Evolutionary conservation across 2,797 vertebrate genomes (phyloP).

Genomic region (Macroramphosus scolopax): DNA sequence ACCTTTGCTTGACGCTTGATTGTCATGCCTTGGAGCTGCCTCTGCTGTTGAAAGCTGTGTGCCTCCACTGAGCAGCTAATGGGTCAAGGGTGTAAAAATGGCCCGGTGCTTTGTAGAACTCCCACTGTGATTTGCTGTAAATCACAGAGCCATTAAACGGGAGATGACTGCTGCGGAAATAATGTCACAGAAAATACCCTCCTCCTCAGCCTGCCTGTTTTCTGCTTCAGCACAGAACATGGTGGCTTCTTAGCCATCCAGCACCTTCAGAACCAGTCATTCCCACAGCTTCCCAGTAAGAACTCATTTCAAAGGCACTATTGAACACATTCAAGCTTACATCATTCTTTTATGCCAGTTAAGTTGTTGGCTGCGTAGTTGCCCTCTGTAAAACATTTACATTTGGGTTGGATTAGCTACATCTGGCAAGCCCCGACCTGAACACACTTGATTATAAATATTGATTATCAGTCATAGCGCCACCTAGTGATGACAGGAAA

Average conservation of each 20-base stretch:
- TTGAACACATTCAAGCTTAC: not conserved
- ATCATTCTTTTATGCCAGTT: no score
- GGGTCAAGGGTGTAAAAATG: constrained; percentile 30
- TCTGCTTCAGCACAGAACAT: constrained; percentile 37
- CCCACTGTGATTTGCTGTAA: constrained; percentile 40
- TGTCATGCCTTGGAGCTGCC: constrained; percentile 19
- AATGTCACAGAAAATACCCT: constrained; percentile 9
- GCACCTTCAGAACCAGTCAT: constrained; percentile 15
- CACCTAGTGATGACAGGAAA: no score
- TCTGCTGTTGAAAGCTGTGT: constrained; percentile 23
- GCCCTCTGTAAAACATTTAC: no score
- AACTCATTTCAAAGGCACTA: constrained; percentile 15
- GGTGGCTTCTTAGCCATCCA: constrained; percentile 37
- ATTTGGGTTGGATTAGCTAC: no score
- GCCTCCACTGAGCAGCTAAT: constrained; percentile 42
- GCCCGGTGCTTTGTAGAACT: constrained; percentile 6
- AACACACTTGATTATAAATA: no score
- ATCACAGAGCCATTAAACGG: constrained; percentile 52
- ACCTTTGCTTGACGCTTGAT: constrained; percentile 10
- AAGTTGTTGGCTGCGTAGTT: no score
- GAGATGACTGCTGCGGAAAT: constrained; percentile 37
- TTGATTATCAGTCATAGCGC: no score
- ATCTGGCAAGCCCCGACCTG: no score
- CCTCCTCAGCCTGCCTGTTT: constrained; percentile 13
- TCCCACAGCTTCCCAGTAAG: constrained; percentile 6